phyloP scores from a whole-genome alignment of 2,888 invertebrate species.

The Euproctis similis region DNA sequence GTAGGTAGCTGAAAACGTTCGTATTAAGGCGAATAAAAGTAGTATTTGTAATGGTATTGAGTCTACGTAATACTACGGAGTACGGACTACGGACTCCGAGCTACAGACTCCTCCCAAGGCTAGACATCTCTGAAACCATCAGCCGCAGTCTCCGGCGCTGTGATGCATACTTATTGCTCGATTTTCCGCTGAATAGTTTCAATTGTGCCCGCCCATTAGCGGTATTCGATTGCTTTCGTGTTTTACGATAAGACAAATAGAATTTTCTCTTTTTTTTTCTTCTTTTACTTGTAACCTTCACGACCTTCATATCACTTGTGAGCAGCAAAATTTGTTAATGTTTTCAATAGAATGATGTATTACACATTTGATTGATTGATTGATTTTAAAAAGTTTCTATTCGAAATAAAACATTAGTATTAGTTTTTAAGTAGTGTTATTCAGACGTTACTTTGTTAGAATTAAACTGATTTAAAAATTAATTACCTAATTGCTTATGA shows the following conservation, averaged over 20 bases:
- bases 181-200: slow-evolving; percentile 64
- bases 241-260: slow-evolving; percentile 40
- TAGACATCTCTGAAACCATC: slow-evolving; percentile 60
- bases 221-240: slow-evolving; percentile 44
- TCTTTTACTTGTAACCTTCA: too few relatives aligned
- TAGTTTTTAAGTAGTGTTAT: too few relatives aligned
- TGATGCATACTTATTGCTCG: slow-evolving; percentile 72
- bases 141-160: slow-evolving; percentile 40
- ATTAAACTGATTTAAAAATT: too few relatives aligned
- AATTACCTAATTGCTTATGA: too few relatives aligned
- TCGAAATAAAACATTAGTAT: too few relatives aligned
- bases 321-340: too few relatives aligned
- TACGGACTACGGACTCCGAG: slow-evolving; percentile 8
- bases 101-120: slow-evolving; percentile 18
- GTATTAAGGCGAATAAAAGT: slow-evolving; percentile 21
- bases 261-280: slow-evolving; percentile 21
- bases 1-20: slow-evolving; percentile 27
- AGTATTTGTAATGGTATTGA: slow-evolving; percentile 34
- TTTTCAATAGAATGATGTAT: too few relatives aligned
- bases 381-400: too few relatives aligned
- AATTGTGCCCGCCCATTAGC: slow-evolving; percentile 64
- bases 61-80: too few relatives aligned
- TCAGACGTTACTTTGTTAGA: too few relatives aligned
- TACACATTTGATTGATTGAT: too few relatives aligned
- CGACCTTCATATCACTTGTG: too few relatives aligned